Conservation (phyloP, 1,140 invertebrate genomes). For the Drosophila repleta region DNA sequence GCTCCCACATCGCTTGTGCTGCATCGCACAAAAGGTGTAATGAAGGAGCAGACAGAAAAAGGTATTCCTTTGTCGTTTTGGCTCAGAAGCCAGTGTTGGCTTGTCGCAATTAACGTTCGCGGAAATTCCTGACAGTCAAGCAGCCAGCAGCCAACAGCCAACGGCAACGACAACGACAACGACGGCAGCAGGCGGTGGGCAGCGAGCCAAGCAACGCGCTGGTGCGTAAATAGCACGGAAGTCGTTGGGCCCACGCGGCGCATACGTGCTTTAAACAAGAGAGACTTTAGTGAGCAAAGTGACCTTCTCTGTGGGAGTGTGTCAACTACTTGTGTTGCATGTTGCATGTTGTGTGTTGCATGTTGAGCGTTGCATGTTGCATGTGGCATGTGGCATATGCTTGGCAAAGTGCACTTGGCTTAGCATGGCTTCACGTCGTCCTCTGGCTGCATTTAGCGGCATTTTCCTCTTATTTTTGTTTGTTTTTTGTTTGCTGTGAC, state of each 20-base stretch:
- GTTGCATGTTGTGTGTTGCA: too few species aligned
- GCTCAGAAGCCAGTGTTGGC: constrained; percentile 47
- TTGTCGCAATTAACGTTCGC: constrained; percentile 81
- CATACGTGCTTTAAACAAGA: constrained; percentile 59
- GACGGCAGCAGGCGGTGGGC: constrained; percentile 14
- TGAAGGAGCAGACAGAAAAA: constrained; percentile 50
- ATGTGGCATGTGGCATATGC: constrained; percentile 28
- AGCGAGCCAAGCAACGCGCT: constrained; percentile 52
- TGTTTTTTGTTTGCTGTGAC: constrained; percentile 44
- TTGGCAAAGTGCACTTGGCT: constrained; percentile 47
- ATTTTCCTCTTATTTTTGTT: constrained; percentile 3
- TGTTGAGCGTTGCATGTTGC: constrained; percentile 7
- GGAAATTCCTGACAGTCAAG: constrained; percentile 73
- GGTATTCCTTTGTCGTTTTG: constrained; percentile 67
- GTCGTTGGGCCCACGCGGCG: constrained; percentile 67
- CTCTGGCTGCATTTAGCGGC: constrained; percentile 41
- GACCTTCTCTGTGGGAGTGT: constrained; percentile 46
- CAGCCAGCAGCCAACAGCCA: constrained; percentile 8
- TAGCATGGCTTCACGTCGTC: constrained; percentile 39
- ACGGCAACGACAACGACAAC: background rate
- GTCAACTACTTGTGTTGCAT: constrained; percentile 3
- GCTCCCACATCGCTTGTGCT: constrained; percentile 1
- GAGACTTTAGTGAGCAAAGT: constrained; percentile 29
- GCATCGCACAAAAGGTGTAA: constrained; percentile 39
- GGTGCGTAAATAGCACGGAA: constrained; percentile 77